phyloP scores from a whole-genome alignment of 2,888 invertebrate genomes.

The Tipula unca region DNA sequence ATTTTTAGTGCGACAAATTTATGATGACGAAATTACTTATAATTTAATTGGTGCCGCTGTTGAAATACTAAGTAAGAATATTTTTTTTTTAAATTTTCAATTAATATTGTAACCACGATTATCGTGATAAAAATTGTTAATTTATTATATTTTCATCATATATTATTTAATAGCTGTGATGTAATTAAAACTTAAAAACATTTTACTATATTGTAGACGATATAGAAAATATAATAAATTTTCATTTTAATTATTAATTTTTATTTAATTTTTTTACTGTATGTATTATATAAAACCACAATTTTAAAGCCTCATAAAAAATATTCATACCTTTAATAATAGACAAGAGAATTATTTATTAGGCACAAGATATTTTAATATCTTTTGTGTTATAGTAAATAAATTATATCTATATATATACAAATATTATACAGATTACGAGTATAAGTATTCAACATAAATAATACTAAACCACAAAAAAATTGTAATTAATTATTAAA shows the following conservation, averaged over 20 bases:
- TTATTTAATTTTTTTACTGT: background rate
- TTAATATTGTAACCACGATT: background rate
- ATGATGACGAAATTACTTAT: conserved; percentile 92
- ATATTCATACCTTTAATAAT: background rate
- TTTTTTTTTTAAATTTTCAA: background rate
- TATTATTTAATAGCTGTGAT: background rate
- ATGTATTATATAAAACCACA: background rate
- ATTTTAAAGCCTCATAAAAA: background rate
- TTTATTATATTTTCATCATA: background rate
- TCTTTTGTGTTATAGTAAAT: background rate
- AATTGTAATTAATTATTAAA: too few relatives aligned
- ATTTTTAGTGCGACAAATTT: conserved; percentile 87
- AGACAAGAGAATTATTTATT: background rate
- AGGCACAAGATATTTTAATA: background rate
- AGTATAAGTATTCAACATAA: background rate
- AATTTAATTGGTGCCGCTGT: conserved; percentile 88
- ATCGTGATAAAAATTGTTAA: background rate
- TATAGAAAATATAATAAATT: background rate
- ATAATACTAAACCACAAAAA: background rate
- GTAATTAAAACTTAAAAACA: background rate
- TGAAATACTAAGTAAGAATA: conserved; percentile 73
- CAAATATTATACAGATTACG: background rate
- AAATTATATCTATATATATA: background rate
- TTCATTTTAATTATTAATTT: background rate
- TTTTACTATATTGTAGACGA: background rate